Conservation (phyloP, 2,888 invertebrate species). For the Thecocarcelia acutangulata region DNA sequence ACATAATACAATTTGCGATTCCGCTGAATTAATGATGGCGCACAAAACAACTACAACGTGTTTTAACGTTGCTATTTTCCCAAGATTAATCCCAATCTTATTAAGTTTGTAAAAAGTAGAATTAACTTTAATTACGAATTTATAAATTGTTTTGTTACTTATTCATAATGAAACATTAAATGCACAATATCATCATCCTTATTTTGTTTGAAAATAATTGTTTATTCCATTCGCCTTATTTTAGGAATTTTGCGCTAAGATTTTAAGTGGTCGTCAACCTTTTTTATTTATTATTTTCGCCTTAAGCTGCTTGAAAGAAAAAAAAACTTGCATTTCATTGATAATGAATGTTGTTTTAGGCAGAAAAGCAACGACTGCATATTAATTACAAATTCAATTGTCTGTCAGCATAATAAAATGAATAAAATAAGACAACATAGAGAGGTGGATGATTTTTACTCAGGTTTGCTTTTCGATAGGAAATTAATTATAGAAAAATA, state of each 20-base stretch:
- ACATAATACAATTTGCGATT: background rate
- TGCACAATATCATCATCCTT: conserved; percentile 25
- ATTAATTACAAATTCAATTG: conserved; percentile 67
- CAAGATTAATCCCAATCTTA: conserved; percentile 42
- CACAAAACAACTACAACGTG: conserved; percentile 4
- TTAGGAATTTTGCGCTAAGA: background rate
- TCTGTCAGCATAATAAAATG: conserved; percentile 23
- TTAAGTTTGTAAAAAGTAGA: background rate
- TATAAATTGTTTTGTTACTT: conserved; percentile 34
- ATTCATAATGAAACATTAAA: conserved; percentile 32
- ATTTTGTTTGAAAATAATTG: conserved; percentile 9
- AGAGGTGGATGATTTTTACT: background rate
- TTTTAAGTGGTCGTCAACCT: conserved; percentile 9
- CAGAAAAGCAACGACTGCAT: conserved; percentile 26
- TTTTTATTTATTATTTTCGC: conserved; percentile 14
- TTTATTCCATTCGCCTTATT: conserved; percentile 8
- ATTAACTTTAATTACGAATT: conserved; percentile 56
- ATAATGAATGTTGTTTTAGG: conserved; percentile 22
- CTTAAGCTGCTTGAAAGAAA: conserved; percentile 35
- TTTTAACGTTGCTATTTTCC: background rate
- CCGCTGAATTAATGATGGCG: conserved; percentile 22
- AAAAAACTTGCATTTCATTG: conserved; percentile 38
- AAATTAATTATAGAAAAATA: no score
- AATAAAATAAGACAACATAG: background rate
- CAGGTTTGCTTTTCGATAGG: background rate